A percentile compares a stretch with the other conserved stretches of the same genome.
These are phyloP conservation scores for Lasioglossum albipes DNA, from an alignment of 1,140 invertebrate species.

Conservation along the genomic window DNA sequence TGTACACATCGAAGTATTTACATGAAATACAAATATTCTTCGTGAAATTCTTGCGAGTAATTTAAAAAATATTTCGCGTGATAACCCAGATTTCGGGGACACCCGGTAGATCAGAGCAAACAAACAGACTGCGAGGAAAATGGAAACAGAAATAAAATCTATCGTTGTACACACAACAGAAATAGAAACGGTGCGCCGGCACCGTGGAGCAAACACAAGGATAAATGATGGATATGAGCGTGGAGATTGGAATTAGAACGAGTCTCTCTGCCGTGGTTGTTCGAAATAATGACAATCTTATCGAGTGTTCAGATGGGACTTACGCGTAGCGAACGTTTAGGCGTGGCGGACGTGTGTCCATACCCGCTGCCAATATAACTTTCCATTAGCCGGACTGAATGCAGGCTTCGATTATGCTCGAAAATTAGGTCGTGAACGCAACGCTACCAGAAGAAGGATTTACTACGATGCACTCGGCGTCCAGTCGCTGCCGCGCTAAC, in stretches of 20 bases:
- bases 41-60: too few relatives aligned
- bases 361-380: constrained; percentile 4
- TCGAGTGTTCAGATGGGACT: neutral
- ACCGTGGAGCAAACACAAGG: neutral
- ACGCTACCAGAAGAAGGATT: neutral
- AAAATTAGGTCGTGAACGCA: constrained; percentile 13
- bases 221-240: neutral
- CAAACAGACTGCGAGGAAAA: neutral
- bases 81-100: neutral
- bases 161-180: neutral
- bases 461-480: neutral
- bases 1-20: too few relatives aligned
- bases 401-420: constrained; percentile 9
- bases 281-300: neutral
- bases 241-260: neutral
- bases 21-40: too few relatives aligned
- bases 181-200: neutral
- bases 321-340: neutral
- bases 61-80: too few relatives aligned
- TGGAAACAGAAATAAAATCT: neutral
- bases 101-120: neutral
- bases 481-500: neutral
- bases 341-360: neutral
- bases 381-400: constrained; percentile 14
- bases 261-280: neutral